Conservation (phyloP, 2,113 vertebrate species). For the human region GRCh38 chrX:21646001-21646500, state of each 20-base stretch:
- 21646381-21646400: slow-evolving; percentile 37
- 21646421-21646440: slow-evolving; percentile 47
- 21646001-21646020: slow-evolving; percentile 69
- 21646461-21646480: slow-evolving; percentile 21
- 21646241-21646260: slow-evolving; percentile 52
- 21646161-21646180: slow-evolving; percentile 2
- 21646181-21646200: slow-evolving; percentile 35
- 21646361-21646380: not conserved
- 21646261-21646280: slow-evolving; percentile 52
- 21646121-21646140: slow-evolving; percentile 54
- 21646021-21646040: slow-evolving; percentile 55
- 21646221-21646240: slow-evolving; percentile 55
- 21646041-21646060: slow-evolving; percentile 62
- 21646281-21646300: slow-evolving; percentile 57
- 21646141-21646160: not conserved
- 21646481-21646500: slow-evolving; percentile 46
- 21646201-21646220: slow-evolving; percentile 69
- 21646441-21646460: slow-evolving; percentile 48
- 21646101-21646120: slow-evolving; percentile 58
- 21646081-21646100: slow-evolving; percentile 61
- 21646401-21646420: slow-evolving; percentile 49
- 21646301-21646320: slow-evolving; percentile 57
- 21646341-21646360: slow-evolving; percentile 5
- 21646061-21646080: slow-evolving; percentile 65
- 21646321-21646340: slow-evolving; percentile 49